phyloP scores from a whole-genome alignment of 2,888 invertebrate species.

The Coecobrya sp. region DNA sequence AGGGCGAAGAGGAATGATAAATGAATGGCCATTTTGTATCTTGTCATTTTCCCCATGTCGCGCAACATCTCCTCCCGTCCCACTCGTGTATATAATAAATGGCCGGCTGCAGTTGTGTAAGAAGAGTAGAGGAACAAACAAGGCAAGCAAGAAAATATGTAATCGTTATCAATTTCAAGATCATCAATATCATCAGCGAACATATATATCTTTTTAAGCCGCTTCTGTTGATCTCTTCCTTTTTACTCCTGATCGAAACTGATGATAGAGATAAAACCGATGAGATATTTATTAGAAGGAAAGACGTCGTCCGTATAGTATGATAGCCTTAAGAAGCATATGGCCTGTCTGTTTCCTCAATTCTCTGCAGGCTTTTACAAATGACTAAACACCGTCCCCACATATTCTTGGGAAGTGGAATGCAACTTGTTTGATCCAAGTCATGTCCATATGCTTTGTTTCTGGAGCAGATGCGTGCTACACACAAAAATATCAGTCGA shows the following conservation, averaged over 20 bases:
- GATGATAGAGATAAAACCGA: constrained; percentile 21
- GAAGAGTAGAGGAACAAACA: not conserved
- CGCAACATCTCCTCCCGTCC: not conserved
- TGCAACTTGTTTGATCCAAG: constrained; percentile 65
- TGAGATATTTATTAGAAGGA: constrained; percentile 46
- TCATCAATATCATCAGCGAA: not conserved
- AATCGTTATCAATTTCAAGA: not conserved
- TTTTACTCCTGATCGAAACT: not conserved
- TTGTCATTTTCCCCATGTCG: constrained; percentile 60
- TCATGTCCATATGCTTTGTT: constrained; percentile 17
- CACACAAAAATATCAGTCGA: not conserved
- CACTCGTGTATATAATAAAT: constrained; percentile 23
- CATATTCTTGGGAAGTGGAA: not conserved
- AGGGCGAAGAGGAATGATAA: constrained; percentile 39
- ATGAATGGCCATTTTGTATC: constrained; percentile 65
- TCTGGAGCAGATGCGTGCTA: not conserved
- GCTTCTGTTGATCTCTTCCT: not conserved
- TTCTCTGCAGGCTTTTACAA: not conserved
- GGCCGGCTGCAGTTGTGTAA: not conserved
- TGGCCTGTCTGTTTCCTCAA: not conserved
- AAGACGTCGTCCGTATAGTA: not conserved
- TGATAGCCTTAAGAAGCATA: constrained; percentile 6
- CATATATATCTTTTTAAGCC: not conserved
- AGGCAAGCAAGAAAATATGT: not conserved
- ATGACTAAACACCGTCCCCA: not conserved